phyloP scores from a whole-genome alignment of 2,797 vertebrate genomes.

The Diglossa cyanea region DNA sequence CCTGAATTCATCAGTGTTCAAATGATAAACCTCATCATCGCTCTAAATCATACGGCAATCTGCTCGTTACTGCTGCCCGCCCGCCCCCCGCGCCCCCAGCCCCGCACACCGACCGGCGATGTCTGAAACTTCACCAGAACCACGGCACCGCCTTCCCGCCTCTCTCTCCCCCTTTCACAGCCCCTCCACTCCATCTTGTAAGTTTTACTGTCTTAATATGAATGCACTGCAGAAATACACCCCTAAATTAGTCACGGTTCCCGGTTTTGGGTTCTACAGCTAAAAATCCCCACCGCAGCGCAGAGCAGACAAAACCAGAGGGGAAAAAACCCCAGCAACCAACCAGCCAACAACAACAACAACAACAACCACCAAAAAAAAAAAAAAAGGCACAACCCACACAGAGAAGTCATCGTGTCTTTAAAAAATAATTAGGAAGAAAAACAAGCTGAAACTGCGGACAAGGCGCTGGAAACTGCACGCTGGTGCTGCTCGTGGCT shows the following conservation, averaged over 20 bases:
- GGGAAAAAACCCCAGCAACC: background rate
- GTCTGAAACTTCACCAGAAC: background rate
- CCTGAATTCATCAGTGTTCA: constrained; percentile 41
- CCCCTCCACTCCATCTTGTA: background rate
- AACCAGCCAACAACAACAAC: background rate
- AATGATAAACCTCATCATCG: constrained; percentile 40
- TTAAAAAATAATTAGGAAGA: constrained; percentile 41
- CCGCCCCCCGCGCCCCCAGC: background rate
- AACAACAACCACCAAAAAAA: background rate
- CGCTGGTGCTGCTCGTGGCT: background rate
- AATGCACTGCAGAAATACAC: background rate
- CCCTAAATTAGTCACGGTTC: constrained; percentile 63
- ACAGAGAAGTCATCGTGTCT: constrained; percentile 1
- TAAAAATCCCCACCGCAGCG: constrained; percentile 36
- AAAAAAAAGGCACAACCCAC: background rate
- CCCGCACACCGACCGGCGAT: background rate
- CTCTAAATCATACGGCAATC: background rate
- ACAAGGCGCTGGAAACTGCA: background rate
- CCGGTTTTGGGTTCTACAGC: constrained; percentile 59
- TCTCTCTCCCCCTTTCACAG: background rate
- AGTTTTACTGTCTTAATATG: constrained; percentile 9
- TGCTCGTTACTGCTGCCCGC: background rate
- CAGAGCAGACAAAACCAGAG: background rate
- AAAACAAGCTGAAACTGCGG: constrained; percentile 10
- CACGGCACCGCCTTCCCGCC: background rate